These are phyloP conservation scores for Drosophila birchii DNA, from an alignment of 2,888 invertebrate species.

Conservation along the genomic window DNA sequence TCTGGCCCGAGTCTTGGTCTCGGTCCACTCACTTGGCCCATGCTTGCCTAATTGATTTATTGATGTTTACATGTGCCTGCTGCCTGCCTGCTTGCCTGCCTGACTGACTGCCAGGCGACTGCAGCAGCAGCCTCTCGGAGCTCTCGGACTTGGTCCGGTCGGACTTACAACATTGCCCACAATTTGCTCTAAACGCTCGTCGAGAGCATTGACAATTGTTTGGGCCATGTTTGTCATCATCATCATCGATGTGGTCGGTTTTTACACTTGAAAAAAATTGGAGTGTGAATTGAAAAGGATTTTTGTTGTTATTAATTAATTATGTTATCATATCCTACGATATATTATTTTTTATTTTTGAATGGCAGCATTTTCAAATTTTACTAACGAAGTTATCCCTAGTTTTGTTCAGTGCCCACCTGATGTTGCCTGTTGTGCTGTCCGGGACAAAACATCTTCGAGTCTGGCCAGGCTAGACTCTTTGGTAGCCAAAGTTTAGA, in stretches of 20 bases:
- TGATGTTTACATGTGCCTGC: conserved; percentile 84
- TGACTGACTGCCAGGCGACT: conserved; percentile 39
- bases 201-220: conserved; percentile 78
- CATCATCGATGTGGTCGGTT: conserved; percentile 45
- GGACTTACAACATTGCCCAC: conserved; percentile 76
- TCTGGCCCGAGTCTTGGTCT: conserved; percentile 2
- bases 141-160: conserved; percentile 25
- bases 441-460: conserved; percentile 57
- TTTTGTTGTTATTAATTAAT: not conserved
- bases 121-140: conserved; percentile 25
- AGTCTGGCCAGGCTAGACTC: conserved; percentile 72
- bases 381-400: not conserved
- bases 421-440: conserved; percentile 35
- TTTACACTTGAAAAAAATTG: not conserved
- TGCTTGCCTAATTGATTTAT: conserved; percentile 84
- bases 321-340: not conserved
- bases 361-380: not conserved
- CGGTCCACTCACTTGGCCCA: conserved; percentile 72
- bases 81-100: conserved; percentile 2
- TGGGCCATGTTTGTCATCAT: conserved; percentile 76
- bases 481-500: conserved; percentile 80
- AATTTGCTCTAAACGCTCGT: conserved; percentile 79
- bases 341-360: too few relatives aligned
- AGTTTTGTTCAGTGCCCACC: conserved; percentile 2
- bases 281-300: too few relatives aligned